phyloP scores from a whole-genome alignment of 2,113 vertebrate genomes.

The Bujurquina vittata region DNA sequence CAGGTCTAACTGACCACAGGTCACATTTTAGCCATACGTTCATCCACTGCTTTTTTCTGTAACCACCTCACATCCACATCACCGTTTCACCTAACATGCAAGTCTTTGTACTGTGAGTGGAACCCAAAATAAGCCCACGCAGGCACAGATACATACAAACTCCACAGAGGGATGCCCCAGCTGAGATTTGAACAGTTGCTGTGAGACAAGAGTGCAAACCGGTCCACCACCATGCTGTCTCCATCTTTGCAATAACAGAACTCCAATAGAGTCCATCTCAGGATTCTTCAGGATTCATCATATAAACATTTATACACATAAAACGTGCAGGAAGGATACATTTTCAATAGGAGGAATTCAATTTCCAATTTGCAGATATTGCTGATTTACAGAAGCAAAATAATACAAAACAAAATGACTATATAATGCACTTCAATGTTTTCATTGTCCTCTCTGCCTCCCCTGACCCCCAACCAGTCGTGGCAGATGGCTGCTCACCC shows the following conservation, averaged over 20 bases:
- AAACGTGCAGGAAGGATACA: no score
- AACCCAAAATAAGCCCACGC: background rate
- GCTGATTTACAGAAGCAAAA: background rate
- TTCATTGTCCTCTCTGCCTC: no score
- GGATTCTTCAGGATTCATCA: background rate
- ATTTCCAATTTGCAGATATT: background rate
- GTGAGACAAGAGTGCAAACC: background rate
- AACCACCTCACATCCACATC: background rate
- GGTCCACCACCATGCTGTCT: background rate
- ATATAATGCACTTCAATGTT: background rate
- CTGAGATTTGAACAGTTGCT: background rate
- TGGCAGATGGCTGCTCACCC: no score
- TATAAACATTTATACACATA: no score
- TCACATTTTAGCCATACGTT: background rate
- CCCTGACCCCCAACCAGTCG: no score
- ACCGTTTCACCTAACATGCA: background rate
- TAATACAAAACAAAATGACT: background rate
- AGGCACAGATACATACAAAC: background rate
- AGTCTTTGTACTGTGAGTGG: background rate
- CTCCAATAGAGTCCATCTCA: background rate
- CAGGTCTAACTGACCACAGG: background rate
- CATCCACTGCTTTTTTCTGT: background rate
- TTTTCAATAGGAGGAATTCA: no score
- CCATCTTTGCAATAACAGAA: background rate
- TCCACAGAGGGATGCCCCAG: rapidly evolving